Conservation (phyloP, 2,888 invertebrate genomes). For the Oxyteleia sp. region DNA sequence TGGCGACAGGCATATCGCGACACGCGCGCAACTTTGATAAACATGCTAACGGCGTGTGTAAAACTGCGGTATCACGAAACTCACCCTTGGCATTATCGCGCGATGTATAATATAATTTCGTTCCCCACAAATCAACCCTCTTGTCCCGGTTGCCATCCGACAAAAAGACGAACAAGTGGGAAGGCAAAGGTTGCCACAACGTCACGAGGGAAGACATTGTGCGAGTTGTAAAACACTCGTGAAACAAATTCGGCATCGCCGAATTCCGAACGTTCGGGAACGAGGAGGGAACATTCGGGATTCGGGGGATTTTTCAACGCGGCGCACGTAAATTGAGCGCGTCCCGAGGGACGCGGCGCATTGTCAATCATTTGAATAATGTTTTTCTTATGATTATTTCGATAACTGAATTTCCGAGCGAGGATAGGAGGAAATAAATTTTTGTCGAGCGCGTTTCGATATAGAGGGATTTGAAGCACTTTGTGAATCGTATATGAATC, state of each 20-base stretch:
- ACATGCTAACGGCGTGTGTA: constrained; percentile 55
- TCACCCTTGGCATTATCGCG: constrained; percentile 66
- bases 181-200: constrained; percentile 4
- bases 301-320: constrained; percentile 21
- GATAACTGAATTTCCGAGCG: constrained; percentile 35
- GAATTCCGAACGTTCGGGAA: background rate
- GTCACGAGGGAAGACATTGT: background rate
- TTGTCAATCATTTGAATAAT: constrained; percentile 53
- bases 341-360: constrained; percentile 21
- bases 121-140: constrained; percentile 61
- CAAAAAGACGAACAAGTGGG: constrained; percentile 1
- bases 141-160: constrained; percentile 36
- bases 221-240: background rate
- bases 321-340: constrained; percentile 8
- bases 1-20: constrained; percentile 55
- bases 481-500: constrained; percentile 29
- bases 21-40: constrained; percentile 62
- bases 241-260: constrained; percentile 11
- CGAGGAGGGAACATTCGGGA: background rate
- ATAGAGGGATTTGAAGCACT: constrained; percentile 20
- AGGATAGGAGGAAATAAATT: constrained; percentile 18
- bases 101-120: constrained; percentile 66
- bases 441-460: constrained; percentile 22
- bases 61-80: constrained; percentile 58
- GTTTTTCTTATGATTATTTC: constrained; percentile 45